Evolutionary conservation across 2,888 invertebrate species (phyloP), one percentile per base, ranked within the genome.

Genomic region (Notodonta dromedarius): DNA sequence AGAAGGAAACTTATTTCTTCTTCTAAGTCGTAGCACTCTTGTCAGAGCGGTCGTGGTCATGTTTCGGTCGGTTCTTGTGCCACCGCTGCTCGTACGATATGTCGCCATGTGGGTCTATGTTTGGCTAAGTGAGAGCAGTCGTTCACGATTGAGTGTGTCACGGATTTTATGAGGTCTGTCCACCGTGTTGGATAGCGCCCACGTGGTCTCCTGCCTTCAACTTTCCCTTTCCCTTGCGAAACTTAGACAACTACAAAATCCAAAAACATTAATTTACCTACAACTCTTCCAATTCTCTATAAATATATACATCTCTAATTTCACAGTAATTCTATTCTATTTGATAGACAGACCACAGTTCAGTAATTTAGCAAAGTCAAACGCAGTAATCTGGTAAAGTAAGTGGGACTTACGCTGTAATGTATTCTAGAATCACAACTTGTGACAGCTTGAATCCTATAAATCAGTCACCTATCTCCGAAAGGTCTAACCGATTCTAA

Each of bases 381-480:
- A 52, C 32, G 24, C 52, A 32, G 52, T 24, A 52, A 52, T 52
- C 16, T 52, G 24, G 52, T 52, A 13, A 32, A 52, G 32, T 52
- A 52, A 52, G 52, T 35, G 52, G 32, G 52, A 32, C 52, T 50
- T 52, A 52, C 32, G 12, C 6, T 13, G 52, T 52, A 52, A 52
- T 52, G 24, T 52, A 52, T 52, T 52, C 52, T 52, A 52, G 52
- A 52, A 52, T 52, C 52, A 50, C 50, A 52, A 35, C 52, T 52
- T 52, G 52, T 52, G 32, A 32, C 52, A 52, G 52, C 8, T 52
- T 32, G 32, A 52, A 52, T 52, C 52, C 52, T 52, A 52, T 52
- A 52, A 52, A 52, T 52, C 52, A 52, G 52, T 52, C 52, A 52
- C 35, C 24, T 52, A 52, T 52, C 52, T 16, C 24, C 8, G 6